Conservation (phyloP, 1,140 invertebrate species). For the Papilio dardanus region DNA sequence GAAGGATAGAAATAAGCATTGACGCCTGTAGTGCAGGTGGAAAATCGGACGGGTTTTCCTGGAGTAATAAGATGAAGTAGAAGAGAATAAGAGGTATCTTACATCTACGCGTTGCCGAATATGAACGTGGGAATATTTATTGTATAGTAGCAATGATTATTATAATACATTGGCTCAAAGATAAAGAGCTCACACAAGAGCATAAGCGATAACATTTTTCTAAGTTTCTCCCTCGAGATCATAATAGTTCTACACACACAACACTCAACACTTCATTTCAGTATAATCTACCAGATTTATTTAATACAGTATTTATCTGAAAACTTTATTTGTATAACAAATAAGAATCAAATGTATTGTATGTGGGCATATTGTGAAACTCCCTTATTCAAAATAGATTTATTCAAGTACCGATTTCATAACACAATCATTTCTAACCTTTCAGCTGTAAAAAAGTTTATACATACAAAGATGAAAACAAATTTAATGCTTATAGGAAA, state of each 20-base stretch:
- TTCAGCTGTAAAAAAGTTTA: slow-evolving; percentile 70
- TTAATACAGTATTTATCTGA: neutral
- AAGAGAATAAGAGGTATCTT: too few species aligned
- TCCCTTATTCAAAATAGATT: neutral
- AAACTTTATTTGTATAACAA: neutral
- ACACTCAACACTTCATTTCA: neutral
- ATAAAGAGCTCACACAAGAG: neutral
- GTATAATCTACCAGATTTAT: neutral
- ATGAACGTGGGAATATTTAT: neutral
- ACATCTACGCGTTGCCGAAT: too few species aligned
- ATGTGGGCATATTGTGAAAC: neutral
- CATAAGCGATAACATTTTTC: neutral
- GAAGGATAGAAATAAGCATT: neutral
- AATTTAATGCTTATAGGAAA: slow-evolving; percentile 74
- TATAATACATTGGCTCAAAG: neutral
- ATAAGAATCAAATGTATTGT: neutral
- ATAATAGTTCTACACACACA: neutral
- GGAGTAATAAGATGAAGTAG: too few species aligned
- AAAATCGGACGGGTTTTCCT: too few species aligned
- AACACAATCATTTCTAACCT: slow-evolving; percentile 54
- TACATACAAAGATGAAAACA: slow-evolving; percentile 68
- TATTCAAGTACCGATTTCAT: slow-evolving; percentile 25
- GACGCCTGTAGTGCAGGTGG: too few species aligned
- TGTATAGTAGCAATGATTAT: neutral
- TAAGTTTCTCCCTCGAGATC: neutral